Evolutionary conservation across 2,797 vertebrate genomes (phyloP).

Genomic region (Melopsittacus undulatus): DNA sequence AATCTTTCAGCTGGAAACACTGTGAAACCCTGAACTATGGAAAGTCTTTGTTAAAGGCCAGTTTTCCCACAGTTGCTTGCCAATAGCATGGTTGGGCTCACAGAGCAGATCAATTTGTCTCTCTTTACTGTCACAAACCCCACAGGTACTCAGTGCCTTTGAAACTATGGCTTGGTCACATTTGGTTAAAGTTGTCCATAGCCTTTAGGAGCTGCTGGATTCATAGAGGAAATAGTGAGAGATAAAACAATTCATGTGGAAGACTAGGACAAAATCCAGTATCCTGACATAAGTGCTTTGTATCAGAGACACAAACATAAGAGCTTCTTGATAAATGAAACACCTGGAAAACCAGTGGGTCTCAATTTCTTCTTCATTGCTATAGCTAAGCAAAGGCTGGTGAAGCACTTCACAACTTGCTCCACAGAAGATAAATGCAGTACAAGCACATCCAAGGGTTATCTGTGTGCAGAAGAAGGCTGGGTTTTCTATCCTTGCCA

Average conservation of each 20-base stretch:
- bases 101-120: not conserved
- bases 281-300: not conserved
- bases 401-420: not conserved
- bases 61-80: not conserved
- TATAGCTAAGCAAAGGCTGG: not conserved
- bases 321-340: not conserved
- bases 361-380: not conserved
- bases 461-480: not conserved
- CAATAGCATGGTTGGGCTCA: not conserved
- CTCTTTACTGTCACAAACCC: not conserved
- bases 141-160: rapidly evolving
- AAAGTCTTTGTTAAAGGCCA: not conserved
- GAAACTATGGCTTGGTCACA: not conserved
- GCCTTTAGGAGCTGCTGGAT: not conserved
- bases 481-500: not conserved
- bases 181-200: not conserved
- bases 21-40: not conserved
- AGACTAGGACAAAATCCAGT: not conserved
- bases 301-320: not conserved
- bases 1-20: not conserved
- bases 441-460: not conserved
- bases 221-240: rapidly evolving
- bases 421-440: not conserved
- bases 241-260: not conserved
- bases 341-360: not conserved